phyloP scores from a whole-genome alignment of 2,797 vertebrate species.

The Melanotaenia trifasciata region DNA sequence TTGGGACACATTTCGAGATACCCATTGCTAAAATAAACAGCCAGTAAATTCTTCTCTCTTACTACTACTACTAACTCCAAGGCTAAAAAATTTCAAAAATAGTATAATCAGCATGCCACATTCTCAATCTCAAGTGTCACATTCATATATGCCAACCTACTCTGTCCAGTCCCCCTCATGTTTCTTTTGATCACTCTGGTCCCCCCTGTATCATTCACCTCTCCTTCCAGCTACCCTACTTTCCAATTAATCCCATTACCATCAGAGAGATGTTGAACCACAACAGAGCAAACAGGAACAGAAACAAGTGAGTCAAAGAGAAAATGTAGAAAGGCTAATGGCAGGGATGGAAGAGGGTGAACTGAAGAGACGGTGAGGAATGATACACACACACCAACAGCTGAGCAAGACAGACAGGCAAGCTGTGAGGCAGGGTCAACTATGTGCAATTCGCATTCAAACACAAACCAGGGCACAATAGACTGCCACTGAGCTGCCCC shows the following conservation, averaged over 20 bases:
- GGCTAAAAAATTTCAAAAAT: too few relatives aligned
- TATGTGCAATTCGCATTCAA: slow-evolving; percentile 44
- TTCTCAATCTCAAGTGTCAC: neutral
- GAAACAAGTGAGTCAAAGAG: slow-evolving; percentile 1
- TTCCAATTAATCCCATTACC: slow-evolving; percentile 73
- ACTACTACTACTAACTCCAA: too few relatives aligned
- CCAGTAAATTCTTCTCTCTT: too few relatives aligned
- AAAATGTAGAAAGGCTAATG: neutral
- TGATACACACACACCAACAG: slow-evolving; percentile 47
- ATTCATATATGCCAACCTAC: neutral
- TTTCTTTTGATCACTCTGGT: slow-evolving; percentile 15
- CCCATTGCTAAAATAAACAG: neutral
- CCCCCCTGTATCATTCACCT: slow-evolving; percentile 5
- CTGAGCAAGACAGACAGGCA: slow-evolving; percentile 55
- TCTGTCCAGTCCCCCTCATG: slow-evolving; percentile 3
- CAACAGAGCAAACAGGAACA: slow-evolving; percentile 4
- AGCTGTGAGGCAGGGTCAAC: slow-evolving; percentile 54
- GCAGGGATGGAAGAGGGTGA: slow-evolving; percentile 8
- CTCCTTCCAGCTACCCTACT: slow-evolving; percentile 29
- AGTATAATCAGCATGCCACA: too few relatives aligned
- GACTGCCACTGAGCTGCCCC: slow-evolving; percentile 42
- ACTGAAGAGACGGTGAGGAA: slow-evolving; percentile 25
- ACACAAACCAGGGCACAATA: slow-evolving; percentile 60
- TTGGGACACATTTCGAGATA: neutral
- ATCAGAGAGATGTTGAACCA: slow-evolving; percentile 55